Conservation (phyloP, 35 echinoderm and acorn worm genomes). For the Hemicentrotus pulcherrimus region DNA sequence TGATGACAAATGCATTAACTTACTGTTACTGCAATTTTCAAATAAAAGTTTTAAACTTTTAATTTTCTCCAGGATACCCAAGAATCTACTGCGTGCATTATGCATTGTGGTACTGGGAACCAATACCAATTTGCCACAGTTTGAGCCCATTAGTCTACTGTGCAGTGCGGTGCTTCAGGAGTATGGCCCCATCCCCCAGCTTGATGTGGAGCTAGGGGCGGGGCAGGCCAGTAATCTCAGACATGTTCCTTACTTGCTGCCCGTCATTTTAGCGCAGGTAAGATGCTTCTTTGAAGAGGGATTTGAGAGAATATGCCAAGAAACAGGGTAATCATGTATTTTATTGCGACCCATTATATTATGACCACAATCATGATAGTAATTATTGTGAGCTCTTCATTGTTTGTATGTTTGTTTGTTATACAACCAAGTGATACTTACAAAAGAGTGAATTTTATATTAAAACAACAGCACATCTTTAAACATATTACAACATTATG, state of each 20-base stretch:
- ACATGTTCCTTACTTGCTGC: constrained; percentile 66
- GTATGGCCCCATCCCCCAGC: constrained; percentile 58
- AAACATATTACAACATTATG: too few relatives aligned
- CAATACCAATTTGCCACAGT: background rate
- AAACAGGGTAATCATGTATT: background rate
- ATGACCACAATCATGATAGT: too few relatives aligned
- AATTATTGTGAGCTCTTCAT: too few relatives aligned
- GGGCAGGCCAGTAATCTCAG: constrained; percentile 53
- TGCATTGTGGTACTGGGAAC: constrained; percentile 52
- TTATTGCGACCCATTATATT: too few relatives aligned
- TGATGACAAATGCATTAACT: background rate
- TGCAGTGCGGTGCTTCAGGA: constrained; percentile 65
- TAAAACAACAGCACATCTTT: too few relatives aligned
- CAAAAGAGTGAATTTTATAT: too few relatives aligned
- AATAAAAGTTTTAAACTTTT: background rate
- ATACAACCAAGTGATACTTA: too few relatives aligned
- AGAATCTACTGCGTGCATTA: constrained; percentile 42
- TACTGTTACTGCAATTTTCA: background rate
- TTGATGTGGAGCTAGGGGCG: constrained; percentile 48
- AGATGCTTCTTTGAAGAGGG: constrained; percentile 16
- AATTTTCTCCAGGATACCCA: constrained; percentile 47
- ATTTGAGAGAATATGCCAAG: background rate
- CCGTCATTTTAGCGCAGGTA: constrained; percentile 74
- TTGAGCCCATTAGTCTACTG: constrained; percentile 44
- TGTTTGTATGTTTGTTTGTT: too few relatives aligned